A percentile compares a stretch with the other conserved stretches of the same genome.
Conservation (phyloP, 2,113 vertebrate species). For the Coptodon bakossiorum region DNA sequence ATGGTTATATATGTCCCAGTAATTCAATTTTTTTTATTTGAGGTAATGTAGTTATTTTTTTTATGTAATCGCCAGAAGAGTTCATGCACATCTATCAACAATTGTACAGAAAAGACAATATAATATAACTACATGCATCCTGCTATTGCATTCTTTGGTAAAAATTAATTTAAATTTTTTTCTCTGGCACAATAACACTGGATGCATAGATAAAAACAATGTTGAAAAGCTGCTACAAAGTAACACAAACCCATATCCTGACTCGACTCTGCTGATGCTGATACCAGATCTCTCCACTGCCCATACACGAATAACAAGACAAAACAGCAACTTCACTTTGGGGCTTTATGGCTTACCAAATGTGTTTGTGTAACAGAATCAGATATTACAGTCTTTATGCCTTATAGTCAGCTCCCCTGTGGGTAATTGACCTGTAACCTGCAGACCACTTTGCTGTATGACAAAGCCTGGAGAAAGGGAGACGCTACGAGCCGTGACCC, state of each 20-base stretch:
- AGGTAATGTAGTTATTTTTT: not conserved
- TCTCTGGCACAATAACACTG: not conserved
- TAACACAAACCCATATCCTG: not conserved
- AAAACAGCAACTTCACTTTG: not conserved
- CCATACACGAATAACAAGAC: not conserved
- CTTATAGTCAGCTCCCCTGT: not conserved
- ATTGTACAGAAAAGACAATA: not conserved
- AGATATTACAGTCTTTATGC: not conserved
- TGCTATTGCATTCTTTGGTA: not conserved
- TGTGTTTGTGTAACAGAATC: not conserved
- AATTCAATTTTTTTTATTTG: not conserved
- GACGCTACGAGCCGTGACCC: not conserved
- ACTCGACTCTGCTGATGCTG: not conserved
- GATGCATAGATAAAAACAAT: not conserved
- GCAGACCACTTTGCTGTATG: not conserved
- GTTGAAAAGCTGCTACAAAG: not conserved
- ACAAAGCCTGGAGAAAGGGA: not conserved
- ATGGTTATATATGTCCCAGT: not conserved
- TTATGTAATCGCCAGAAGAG: not conserved
- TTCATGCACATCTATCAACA: not conserved
- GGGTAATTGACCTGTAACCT: not conserved
- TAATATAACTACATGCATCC: not conserved
- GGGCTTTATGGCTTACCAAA: not conserved
- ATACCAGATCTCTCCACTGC: not conserved
- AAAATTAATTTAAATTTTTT: fast-evolving